These are phyloP conservation scores for Nephrotoma flavescens DNA, from an alignment of 2,888 invertebrate species.

Conservation along the genomic window DNA sequence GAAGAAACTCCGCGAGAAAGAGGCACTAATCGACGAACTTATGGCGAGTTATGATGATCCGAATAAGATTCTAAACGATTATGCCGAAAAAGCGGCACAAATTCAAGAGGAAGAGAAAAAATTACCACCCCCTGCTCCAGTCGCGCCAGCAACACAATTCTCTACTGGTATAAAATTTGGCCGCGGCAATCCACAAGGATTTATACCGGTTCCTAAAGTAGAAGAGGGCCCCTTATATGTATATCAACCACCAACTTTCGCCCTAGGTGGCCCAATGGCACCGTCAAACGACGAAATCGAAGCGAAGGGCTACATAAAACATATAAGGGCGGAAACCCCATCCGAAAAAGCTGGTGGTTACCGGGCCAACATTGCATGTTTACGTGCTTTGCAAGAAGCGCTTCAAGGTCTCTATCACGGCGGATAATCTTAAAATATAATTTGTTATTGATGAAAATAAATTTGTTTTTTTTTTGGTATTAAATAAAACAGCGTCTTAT, in stretches of 20 bases:
- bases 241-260: conserved; percentile 44
- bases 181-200: conserved; percentile 42
- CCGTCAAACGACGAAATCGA: conserved; percentile 50
- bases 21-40: conserved; percentile 86
- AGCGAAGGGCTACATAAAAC: conserved; percentile 50
- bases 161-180: conserved; percentile 78
- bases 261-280: conserved; percentile 58
- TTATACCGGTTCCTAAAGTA: conserved; percentile 50
- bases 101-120: conserved; percentile 42
- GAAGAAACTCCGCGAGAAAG: conserved; percentile 72
- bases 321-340: conserved; percentile 57
- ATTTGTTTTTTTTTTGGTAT: not conserved
- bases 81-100: conserved; percentile 54
- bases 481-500: not conserved
- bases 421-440: not conserved
- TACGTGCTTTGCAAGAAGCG: conserved; percentile 78
- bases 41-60: conserved; percentile 89
- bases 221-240: conserved; percentile 65
- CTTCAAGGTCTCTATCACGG: conserved; percentile 50
- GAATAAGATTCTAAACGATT: conserved; percentile 69
- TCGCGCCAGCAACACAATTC: conserved; percentile 46
- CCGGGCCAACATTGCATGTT: conserved; percentile 63
- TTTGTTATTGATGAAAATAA: not conserved
- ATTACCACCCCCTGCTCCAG: conserved; percentile 19
- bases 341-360: conserved; percentile 81